These are phyloP conservation scores for Peromyscus aztecus DNA, from an alignment of 2,797 vertebrate species.

Conservation along the genomic window DNA sequence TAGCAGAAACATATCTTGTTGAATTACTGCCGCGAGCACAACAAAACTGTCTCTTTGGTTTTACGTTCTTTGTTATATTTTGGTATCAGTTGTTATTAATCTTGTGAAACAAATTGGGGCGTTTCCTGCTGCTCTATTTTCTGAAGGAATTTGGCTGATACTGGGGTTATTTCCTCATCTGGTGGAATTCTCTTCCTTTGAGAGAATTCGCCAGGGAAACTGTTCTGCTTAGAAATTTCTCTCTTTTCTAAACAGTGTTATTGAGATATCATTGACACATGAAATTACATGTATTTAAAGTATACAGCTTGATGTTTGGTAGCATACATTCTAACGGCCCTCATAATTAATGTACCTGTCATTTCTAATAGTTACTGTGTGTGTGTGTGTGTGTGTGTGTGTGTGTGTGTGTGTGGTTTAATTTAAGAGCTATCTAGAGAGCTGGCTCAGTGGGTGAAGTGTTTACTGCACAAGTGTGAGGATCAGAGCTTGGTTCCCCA, in stretches of 20 bases:
- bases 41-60: not conserved
- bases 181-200: not conserved
- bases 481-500: not conserved
- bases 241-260: not conserved
- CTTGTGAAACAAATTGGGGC: not conserved
- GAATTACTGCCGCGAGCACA: not conserved
- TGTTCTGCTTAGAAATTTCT: not conserved
- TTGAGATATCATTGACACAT: not conserved
- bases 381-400: not conserved
- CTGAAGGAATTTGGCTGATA: not conserved
- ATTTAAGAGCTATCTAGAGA: not conserved
- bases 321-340: not conserved
- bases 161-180: not conserved
- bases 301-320: not conserved
- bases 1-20: not conserved
- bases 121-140: not conserved
- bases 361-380: not conserved
- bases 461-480: too few species aligned
- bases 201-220: not conserved
- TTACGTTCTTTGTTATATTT: not conserved
- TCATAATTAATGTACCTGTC: not conserved
- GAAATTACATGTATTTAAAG: not conserved
- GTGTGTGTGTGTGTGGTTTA: not conserved
- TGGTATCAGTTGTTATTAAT: not conserved
- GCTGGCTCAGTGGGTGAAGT: not conserved